Evolutionary conservation across 2,888 invertebrate species (phyloP), one percentile per base, ranked within the genome.

Genomic region (Lamproptera curius): DNA sequence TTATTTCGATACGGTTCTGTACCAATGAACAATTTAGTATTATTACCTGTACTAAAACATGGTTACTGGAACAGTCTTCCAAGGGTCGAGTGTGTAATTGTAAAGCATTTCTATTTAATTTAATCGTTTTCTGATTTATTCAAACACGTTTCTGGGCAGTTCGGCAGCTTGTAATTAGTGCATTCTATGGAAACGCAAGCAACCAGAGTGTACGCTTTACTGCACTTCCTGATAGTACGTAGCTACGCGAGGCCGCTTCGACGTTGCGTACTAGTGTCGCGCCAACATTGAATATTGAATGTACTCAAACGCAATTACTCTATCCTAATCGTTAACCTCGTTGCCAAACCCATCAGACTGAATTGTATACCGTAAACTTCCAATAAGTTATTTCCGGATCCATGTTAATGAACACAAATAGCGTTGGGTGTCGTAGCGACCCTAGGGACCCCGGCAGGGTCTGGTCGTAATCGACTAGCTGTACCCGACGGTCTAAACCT

Each of bases 341-440:
- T 78, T 82, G 86, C 85, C 85, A 86, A 86, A 83, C 77, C 77
- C 74, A 61, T 75, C 82, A 84, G 83, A 85, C 85, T 84, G 85
- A 86, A 80, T 75, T 78, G 82, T 83, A 80, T 80, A 82, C 76
- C 75, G 68, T 72, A 67, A 75, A 70, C 67, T 73, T 75, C 73
- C 73, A 73, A 67, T 73, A 71, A 58, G 50, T 57, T 62, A 69
- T 76, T 73, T 75, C 65, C 65, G 65, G 69, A 68, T 56, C 65
- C 65, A 59, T 62, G 58, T 68, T 67, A 63, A 35, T 62, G 57
- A 60, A 51, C 52, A 53, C 52, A 51, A 42, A 50, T n/a, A n/a
- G 50, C 47, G 39, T 49, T 39, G n/a, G n/a, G n/a, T n/a, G n/a
- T 28, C 16, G 40, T 52, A 42, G 50, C 50, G 26, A 46, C 52